phyloP scores from a whole-genome alignment of 1,140 invertebrate genomes.

The Leptopilina clavipes region DNA sequence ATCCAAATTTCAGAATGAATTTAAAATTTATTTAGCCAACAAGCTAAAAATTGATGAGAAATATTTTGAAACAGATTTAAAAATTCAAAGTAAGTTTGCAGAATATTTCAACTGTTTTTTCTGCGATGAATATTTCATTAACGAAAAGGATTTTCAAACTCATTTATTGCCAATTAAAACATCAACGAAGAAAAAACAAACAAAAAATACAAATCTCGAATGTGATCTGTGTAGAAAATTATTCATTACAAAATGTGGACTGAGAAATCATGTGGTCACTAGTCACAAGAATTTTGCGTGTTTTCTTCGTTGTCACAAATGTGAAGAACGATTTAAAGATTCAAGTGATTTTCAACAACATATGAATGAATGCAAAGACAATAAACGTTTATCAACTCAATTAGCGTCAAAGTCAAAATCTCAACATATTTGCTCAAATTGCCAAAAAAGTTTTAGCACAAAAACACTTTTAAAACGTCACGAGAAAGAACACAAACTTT shows the following conservation, averaged over 20 bases:
- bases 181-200: background rate
- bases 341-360: background rate
- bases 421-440: background rate
- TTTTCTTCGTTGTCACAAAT: conserved; percentile 1
- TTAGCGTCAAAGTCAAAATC: background rate
- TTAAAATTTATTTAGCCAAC: too few relatives aligned
- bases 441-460: background rate
- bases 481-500: too few relatives aligned
- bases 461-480: background rate
- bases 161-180: background rate
- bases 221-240: background rate
- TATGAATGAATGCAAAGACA: background rate
- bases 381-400: background rate
- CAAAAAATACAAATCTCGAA: background rate
- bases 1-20: too few relatives aligned
- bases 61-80: too few relatives aligned
- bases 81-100: too few relatives aligned
- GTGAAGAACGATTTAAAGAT: background rate
- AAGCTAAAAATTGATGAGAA: too few relatives aligned
- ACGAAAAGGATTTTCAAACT: background rate
- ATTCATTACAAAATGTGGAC: conserved; percentile 12
- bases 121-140: background rate
- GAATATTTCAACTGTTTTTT: background rate
- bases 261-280: background rate
- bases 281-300: background rate